phyloP scores from a whole-genome alignment of 1,140 invertebrate species.

The Seison nebaliae region DNA sequence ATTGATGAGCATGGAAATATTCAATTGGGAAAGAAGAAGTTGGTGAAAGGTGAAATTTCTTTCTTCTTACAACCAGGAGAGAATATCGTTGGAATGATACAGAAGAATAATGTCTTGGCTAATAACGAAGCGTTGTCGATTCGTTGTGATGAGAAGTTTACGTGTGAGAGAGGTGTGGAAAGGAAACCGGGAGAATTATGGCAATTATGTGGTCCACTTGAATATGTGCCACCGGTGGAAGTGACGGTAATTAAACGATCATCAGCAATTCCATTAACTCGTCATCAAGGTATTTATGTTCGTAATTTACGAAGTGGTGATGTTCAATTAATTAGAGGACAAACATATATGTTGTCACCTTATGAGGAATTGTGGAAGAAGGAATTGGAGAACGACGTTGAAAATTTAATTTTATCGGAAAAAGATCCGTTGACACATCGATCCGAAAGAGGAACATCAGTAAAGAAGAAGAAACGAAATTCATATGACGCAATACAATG shows the following conservation, averaged over 20 bases:
- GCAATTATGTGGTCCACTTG: slow-evolving; percentile 32
- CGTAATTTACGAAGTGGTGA: slow-evolving; percentile 31
- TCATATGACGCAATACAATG: slow-evolving; percentile 25
- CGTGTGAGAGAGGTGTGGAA: slow-evolving; percentile 18
- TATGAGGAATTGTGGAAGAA: slow-evolving; percentile 34
- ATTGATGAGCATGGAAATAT: slow-evolving; percentile 27
- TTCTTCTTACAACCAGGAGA: slow-evolving; percentile 33
- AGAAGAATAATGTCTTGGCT: slow-evolving; percentile 29
- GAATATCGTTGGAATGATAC: slow-evolving; percentile 28
- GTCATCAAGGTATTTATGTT: slow-evolving; percentile 35
- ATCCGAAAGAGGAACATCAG: slow-evolving; percentile 11
- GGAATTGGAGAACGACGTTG: slow-evolving; percentile 25
- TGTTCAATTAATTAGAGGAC: slow-evolving; percentile 29
- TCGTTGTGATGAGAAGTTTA: slow-evolving; percentile 27
- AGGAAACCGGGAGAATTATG: slow-evolving; percentile 31
- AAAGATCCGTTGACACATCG: slow-evolving; percentile 12
- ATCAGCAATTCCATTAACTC: slow-evolving; percentile 31
- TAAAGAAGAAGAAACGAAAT: slow-evolving; percentile 20
- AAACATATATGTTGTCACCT: slow-evolving; percentile 33
- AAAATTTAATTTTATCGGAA: slow-evolving; percentile 16
- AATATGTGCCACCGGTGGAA: slow-evolving; percentile 33
- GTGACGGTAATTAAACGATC: slow-evolving; percentile 31
- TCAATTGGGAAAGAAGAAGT: slow-evolving; percentile 24
- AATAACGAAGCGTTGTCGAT: slow-evolving; percentile 33
- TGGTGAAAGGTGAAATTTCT: slow-evolving; percentile 28